A percentile compares a stretch with the other conserved stretches of the same genome.
These are phyloP conservation scores for Neopipo cinnamomea DNA, from an alignment of 2,113 vertebrate species.

Conservation along the genomic window DNA sequence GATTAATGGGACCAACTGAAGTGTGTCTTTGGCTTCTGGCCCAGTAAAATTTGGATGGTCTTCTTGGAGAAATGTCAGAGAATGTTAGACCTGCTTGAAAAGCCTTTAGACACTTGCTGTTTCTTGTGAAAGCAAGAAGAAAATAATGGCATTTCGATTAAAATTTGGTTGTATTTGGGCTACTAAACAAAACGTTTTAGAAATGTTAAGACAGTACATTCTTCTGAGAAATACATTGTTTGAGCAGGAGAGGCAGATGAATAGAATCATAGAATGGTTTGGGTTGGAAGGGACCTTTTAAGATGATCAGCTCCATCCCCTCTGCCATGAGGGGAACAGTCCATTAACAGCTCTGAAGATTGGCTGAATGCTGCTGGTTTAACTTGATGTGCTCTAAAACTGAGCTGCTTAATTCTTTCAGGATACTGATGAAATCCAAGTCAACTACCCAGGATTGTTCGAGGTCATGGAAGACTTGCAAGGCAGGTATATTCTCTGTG, in stretches of 20 bases:
- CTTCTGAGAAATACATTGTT: background rate
- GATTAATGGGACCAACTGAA: background rate
- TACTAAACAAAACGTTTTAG: background rate
- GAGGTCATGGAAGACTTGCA: slow-evolving; percentile 92
- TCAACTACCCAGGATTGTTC: slow-evolving; percentile 90
- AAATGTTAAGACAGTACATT: background rate
- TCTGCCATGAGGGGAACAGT: background rate
- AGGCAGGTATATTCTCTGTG: slow-evolving; percentile 73
- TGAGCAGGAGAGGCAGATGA: background rate
- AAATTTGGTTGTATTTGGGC: background rate
- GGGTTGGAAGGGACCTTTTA: background rate
- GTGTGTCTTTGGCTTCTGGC: background rate
- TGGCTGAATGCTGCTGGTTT: background rate
- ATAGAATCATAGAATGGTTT: background rate
- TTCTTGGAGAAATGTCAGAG: background rate
- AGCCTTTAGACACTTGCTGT: background rate
- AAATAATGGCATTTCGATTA: background rate
- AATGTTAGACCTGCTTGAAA: background rate
- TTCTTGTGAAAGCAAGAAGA: background rate
- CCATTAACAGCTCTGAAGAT: background rate
- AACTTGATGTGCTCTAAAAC: background rate
- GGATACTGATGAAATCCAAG: slow-evolving; percentile 92
- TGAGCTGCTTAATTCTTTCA: slow-evolving; percentile 58
- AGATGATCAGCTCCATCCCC: background rate
- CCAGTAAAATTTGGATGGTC: background rate